Percentiles rank a stretch among this genome's conserved stretches.
phyloP scores from a whole-genome alignment of 2,888 invertebrate genomes.

The Tipula helvola region DNA sequence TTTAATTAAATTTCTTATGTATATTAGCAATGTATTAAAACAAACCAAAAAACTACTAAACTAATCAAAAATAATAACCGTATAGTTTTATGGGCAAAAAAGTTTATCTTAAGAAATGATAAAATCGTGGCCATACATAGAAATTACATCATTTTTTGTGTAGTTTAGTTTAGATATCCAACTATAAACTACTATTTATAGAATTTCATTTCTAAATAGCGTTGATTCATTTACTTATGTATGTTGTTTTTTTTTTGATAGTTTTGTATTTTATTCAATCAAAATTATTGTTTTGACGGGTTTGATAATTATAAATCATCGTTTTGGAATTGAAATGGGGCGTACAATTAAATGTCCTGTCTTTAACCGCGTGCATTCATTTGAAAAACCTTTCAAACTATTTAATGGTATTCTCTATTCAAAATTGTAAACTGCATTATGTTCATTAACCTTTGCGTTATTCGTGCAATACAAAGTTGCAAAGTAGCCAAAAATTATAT shows the following conservation, averaged over 20 bases:
- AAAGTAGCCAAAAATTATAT: background rate
- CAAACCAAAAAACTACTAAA: background rate
- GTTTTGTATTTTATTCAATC: background rate
- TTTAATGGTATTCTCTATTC: no score
- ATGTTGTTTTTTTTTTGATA: background rate
- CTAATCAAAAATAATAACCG: background rate
- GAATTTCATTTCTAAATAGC: background rate
- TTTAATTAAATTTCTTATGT: background rate
- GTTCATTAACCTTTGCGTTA: background rate
- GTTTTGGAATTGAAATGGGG: background rate
- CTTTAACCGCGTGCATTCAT: background rate
- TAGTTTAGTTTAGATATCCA: background rate
- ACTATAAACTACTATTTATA: background rate
- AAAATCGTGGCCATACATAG: slow-evolving; percentile 4
- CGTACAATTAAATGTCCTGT: background rate
- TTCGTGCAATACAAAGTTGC: background rate
- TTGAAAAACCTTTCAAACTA: no score
- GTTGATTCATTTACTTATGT: background rate
- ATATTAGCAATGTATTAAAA: background rate
- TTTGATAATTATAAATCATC: background rate
- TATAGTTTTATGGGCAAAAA: background rate
- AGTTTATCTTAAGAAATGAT: background rate
- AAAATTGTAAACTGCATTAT: background rate
- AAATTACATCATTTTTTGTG: background rate
- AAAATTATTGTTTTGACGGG: background rate